A percentile compares a stretch with the other conserved stretches of the same genome.
phyloP scores from a whole-genome alignment of 2,888 invertebrate genomes.

The Caprella mutica region DNA sequence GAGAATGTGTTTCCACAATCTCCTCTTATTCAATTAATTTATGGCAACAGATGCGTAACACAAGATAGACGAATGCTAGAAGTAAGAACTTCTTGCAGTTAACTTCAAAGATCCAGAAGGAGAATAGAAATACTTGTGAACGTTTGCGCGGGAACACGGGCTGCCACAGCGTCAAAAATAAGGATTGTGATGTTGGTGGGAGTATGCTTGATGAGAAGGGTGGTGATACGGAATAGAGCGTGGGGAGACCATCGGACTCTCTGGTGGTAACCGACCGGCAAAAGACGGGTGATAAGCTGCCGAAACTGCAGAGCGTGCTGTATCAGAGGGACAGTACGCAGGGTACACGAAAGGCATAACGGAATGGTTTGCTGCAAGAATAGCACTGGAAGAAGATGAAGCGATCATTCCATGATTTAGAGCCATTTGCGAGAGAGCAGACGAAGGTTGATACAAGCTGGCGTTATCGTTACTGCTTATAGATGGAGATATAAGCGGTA shows the following conservation, averaged over 20 bases:
- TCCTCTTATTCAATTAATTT: too few relatives aligned
- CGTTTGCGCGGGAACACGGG: conserved; percentile 34
- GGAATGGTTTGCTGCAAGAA: conserved; percentile 9
- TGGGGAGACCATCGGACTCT: too few relatives aligned
- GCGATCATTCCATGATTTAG: conserved; percentile 2
- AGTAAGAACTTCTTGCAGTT: too few relatives aligned
- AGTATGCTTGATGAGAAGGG: conserved; percentile 31
- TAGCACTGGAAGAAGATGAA: conserved; percentile 5
- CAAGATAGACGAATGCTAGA: too few relatives aligned
- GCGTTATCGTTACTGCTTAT: too few relatives aligned
- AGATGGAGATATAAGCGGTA: neutral
- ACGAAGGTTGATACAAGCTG: too few relatives aligned
- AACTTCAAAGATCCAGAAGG: too few relatives aligned
- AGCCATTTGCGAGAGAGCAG: conserved; percentile 5
- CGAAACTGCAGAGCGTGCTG: conserved; percentile 28
- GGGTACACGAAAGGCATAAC: conserved; percentile 33
- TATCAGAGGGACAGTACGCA: conserved; percentile 30
- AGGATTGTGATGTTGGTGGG: conserved; percentile 31
- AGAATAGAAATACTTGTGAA: too few relatives aligned
- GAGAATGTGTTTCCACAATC: too few relatives aligned
- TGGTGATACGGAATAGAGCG: conserved; percentile 27
- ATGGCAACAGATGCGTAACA: too few relatives aligned
- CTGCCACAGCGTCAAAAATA: conserved; percentile 35
- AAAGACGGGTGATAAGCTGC: conserved; percentile 29
- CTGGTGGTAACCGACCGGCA: too few relatives aligned